Evolutionary conservation across 2,113 vertebrate genomes (phyloP), one percentile per base, ranked within the genome.

Genomic region (Calcarius ornatus): DNA sequence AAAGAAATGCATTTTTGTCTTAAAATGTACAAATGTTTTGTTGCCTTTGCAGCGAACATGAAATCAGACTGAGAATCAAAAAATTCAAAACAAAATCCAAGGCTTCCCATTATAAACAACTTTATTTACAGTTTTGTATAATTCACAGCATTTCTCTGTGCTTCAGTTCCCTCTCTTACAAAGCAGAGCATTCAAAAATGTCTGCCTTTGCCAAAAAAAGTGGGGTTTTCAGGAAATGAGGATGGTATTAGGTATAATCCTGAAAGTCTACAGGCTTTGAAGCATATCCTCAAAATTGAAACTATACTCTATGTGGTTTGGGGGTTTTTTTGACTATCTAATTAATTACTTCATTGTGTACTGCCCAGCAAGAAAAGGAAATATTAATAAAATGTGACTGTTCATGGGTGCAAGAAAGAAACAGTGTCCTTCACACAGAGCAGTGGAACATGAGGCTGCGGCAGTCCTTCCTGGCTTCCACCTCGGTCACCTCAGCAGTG

Each of bases 401-500:
- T 25, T 10, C 61, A 35, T 6, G 19, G 19, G 19, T 48, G 40
- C 19, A 73, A 47, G 43, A 57, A 61, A 42, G 16, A 53, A 9
- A 51, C 24, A 40, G 2, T 65, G 6, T 56, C 22, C 23, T 83
- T 59, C 1, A 1, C 23, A 37, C 3, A 12, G 19, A 51, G 30
- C 40, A 69, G 11, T 7, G 47, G 27, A 81, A 7, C 35, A 23
- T 11, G 15, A 81, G 40, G 15, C 35, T 6, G 1, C 48, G 9
- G 22, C 17, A 63, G 28, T n/a, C 27, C 16, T 59, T 33, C 57
- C 25, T 45, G 51, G 24, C 51, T 22, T 71, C 27, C 30, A 73
- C 8, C 15, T 76, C 43, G 3, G 1, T 20, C 35, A 42, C 15
- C 1, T 1, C 1, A 11, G 12, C 38, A 57, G 7, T 25, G 6